Evolutionary conservation across 2,113 vertebrate genomes (phyloP).

Genomic region (Pica pica): DNA sequence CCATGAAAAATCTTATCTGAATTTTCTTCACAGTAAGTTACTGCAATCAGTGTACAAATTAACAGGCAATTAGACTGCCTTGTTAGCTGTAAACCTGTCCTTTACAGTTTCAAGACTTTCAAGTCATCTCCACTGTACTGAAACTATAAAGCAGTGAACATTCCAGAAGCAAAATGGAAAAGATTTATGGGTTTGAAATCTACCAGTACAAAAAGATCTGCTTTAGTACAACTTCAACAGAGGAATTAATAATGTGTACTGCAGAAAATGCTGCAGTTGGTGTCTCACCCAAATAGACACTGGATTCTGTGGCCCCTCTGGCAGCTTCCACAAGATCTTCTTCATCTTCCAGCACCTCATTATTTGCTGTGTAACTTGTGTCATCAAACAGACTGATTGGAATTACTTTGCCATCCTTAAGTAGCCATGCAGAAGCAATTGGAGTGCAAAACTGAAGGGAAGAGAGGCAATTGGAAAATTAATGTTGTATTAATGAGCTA

Average conservation of each 20-base stretch:
- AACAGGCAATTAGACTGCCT: neutral
- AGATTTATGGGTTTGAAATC: neutral
- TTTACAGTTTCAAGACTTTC: neutral
- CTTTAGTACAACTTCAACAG: neutral
- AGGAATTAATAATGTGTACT: neutral
- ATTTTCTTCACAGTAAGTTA: neutral
- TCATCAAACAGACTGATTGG: constrained; percentile 96
- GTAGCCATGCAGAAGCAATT: constrained; percentile 94
- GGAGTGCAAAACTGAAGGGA: constrained; percentile 89
- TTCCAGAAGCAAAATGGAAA: neutral
- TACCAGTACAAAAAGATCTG: neutral
- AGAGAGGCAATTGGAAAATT: neutral
- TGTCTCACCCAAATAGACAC: constrained; percentile 89
- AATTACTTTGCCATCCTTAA: constrained; percentile 89
- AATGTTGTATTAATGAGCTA: neutral
- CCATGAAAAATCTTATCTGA: neutral
- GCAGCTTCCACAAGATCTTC: constrained; percentile 85
- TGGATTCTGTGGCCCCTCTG: constrained; percentile 85
- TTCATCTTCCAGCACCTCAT: constrained; percentile 80
- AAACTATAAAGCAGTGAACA: neutral
- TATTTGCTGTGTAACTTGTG: constrained; percentile 79
- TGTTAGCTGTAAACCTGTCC: neutral
- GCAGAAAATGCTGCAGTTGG: neutral
- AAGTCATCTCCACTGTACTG: neutral
- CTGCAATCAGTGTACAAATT: neutral